A percentile compares a stretch with the other conserved stretches of the same genome.
Evolutionary conservation across 2,113 vertebrate genomes (phyloP).

Genomic region (Colossoma macropomum): DNA sequence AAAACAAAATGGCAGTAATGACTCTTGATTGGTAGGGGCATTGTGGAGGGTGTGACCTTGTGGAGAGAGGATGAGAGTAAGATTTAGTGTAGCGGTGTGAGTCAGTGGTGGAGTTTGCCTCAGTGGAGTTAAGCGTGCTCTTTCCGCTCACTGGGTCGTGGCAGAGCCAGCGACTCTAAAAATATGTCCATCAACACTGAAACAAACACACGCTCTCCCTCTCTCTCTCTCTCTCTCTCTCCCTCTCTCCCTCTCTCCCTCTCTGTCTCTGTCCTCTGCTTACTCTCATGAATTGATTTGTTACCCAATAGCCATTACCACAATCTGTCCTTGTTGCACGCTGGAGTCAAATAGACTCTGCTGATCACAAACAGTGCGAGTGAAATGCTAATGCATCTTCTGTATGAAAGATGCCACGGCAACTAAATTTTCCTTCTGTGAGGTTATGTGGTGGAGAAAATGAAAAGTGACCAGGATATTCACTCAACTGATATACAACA

Average conservation of each 20-base stretch:
- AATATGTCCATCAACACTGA: slow-evolving; percentile 29
- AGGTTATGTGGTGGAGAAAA: neutral
- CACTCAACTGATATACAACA: neutral
- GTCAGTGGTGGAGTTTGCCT: slow-evolving; percentile 2
- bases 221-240: slow-evolving; percentile 20
- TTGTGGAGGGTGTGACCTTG: neutral
- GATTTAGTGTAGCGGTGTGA: neutral
- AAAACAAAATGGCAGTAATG: too few species aligned
- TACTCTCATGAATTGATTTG: slow-evolving; percentile 44
- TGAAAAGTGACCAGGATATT: neutral
- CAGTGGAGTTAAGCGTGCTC: neutral
- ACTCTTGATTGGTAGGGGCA: neutral
- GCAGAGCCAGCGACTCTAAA: slow-evolving; percentile 37
- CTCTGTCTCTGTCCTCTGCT: slow-evolving; percentile 32
- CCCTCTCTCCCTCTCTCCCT: neutral
- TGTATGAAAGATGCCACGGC: neutral
- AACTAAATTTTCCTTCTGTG: neutral
- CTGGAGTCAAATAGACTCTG: slow-evolving; percentile 27
- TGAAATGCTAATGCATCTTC: neutral
- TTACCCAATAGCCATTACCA: slow-evolving; percentile 42
- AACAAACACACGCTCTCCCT: neutral
- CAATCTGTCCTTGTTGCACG: slow-evolving; percentile 33
- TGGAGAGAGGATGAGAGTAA: neutral
- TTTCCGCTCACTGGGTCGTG: slow-evolving; percentile 8
- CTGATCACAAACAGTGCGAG: neutral